Evolutionary conservation across 2,113 vertebrate species (phyloP).

Genomic region (Eretmochelys imbricata): DNA sequence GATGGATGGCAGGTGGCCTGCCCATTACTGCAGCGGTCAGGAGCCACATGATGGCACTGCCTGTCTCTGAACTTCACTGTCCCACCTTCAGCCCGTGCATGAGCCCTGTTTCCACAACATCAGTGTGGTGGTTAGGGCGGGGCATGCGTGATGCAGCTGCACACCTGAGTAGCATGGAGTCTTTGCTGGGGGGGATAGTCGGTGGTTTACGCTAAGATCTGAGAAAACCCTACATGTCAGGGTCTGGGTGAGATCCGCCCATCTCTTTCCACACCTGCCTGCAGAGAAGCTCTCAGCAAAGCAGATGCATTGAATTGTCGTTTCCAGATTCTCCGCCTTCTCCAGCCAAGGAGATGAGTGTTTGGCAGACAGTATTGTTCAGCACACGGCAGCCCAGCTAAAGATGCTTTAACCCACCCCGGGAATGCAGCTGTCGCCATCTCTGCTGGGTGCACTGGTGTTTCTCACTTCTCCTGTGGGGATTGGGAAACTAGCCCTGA

Average conservation of each 20-base stretch:
- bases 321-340: rapidly evolving
- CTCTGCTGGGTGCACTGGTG: not conserved
- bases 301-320: not conserved
- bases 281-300: not conserved
- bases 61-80: not conserved
- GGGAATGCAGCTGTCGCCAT: not conserved
- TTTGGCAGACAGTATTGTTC: not conserved
- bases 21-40: not conserved
- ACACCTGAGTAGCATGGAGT: not conserved
- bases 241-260: not conserved
- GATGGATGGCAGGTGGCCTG: not conserved
- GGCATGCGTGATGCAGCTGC: not conserved
- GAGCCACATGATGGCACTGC: not conserved
- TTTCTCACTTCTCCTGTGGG: no score
- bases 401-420: not conserved
- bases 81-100: not conserved
- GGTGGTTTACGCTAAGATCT: no score
- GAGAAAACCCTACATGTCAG: not conserved
- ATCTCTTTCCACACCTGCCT: not conserved
- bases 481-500: not conserved
- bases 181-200: not conserved
- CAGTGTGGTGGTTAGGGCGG: not conserved
- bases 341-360: not conserved
- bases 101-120: not conserved
- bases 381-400: not conserved